Percentiles rank a stretch among this genome's conserved stretches.
Conservation (phyloP, 2,113 vertebrate genomes). For the Kobus ellipsiprymnus region DNA sequence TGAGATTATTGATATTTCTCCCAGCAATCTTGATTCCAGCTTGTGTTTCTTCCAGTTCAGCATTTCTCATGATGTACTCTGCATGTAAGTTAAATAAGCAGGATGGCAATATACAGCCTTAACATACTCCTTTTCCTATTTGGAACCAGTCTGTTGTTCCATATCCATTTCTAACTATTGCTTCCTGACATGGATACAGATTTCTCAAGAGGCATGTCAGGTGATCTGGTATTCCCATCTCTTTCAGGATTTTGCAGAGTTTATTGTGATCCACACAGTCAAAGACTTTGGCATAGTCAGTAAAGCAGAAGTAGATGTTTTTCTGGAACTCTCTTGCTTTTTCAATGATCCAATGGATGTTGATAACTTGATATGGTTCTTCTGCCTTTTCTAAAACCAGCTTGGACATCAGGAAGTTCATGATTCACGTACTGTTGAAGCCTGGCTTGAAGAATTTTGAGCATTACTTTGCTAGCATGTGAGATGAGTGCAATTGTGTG, state of each 20-base stretch:
- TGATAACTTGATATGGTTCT: not conserved
- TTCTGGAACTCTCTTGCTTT: not conserved
- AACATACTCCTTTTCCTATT: not conserved
- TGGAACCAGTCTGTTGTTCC: not conserved
- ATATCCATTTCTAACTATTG: not conserved
- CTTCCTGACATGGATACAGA: not conserved
- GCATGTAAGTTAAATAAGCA: not conserved
- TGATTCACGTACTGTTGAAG: not conserved
- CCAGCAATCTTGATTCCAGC: not conserved
- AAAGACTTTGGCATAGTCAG: not conserved
- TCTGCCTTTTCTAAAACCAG: not conserved
- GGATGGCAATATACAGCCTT: not conserved
- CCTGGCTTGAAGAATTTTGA: not conserved
- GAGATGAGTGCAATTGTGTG: not conserved
- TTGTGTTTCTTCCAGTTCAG: not conserved
- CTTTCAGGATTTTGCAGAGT: not conserved
- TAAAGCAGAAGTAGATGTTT: not conserved
- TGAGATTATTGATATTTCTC: not conserved
- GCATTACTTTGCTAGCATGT: not conserved
- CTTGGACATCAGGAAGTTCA: not conserved
- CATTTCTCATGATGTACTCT: not conserved
- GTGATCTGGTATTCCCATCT: not conserved
- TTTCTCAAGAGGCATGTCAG: not conserved
- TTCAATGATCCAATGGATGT: fast-evolving
- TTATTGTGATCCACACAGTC: not conserved